phyloP scores from a whole-genome alignment of 1,140 invertebrate genomes.

The Drusus annulatus region DNA sequence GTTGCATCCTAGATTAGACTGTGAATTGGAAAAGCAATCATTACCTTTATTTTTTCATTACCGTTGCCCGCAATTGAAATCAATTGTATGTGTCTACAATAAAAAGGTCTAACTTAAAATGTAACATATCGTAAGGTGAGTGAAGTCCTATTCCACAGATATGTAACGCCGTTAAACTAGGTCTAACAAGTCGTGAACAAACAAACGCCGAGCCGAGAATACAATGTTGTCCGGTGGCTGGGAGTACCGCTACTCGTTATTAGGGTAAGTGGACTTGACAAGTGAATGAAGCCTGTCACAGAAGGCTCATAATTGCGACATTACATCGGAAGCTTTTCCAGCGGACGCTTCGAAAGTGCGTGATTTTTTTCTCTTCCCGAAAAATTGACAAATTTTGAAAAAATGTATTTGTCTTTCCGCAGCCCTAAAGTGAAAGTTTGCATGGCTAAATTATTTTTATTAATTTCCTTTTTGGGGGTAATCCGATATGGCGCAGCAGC shows the following conservation, averaged over 20 bases:
- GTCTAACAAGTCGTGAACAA: conserved; percentile 53
- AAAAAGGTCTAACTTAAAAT: not conserved
- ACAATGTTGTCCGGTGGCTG: conserved; percentile 37
- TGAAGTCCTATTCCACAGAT: not conserved
- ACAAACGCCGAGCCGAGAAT: conserved; percentile 31
- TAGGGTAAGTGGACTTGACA: conserved; percentile 49
- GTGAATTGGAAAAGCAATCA: conserved; percentile 5
- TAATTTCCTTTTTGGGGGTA: conserved; percentile 15
- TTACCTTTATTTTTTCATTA: conserved; percentile 13
- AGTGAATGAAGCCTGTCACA: conserved; percentile 4
- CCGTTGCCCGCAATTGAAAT: not conserved
- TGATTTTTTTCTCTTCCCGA: not conserved
- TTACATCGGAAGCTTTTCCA: conserved; percentile 38
- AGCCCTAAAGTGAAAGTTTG: conserved; percentile 16
- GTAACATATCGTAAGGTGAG: conserved; percentile 9
- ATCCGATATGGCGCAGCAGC: conserved; percentile 24
- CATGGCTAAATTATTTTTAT: not conserved
- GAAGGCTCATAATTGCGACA: conserved; percentile 4
- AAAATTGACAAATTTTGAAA: not conserved
- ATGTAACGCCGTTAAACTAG: conserved; percentile 36
- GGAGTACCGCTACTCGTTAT: conserved; percentile 53
- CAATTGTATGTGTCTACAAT: conserved; percentile 24
- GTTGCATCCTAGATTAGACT: not conserved
- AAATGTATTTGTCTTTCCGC: conserved; percentile 7
- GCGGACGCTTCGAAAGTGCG: conserved; percentile 31